Conservation (phyloP, 2,888 invertebrate genomes). For the Campopleginae sp. region DNA sequence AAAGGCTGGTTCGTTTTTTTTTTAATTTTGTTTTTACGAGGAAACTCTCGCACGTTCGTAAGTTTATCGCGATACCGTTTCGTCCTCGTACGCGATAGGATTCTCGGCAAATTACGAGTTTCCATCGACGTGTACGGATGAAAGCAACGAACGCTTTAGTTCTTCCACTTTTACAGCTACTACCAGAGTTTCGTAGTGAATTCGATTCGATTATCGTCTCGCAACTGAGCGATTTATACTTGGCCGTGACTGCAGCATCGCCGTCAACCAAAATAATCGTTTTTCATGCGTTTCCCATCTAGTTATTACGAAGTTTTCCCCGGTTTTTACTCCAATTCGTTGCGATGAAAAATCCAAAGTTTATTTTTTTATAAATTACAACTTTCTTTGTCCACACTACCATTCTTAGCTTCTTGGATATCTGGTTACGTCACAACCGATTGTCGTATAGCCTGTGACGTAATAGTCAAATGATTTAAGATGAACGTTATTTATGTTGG, state of each 20-base stretch:
- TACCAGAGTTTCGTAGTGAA: neutral
- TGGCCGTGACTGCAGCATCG: neutral
- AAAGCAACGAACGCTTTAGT: constrained; percentile 3
- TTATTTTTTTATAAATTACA: neutral
- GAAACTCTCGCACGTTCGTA: constrained; percentile 30
- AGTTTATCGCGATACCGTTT: constrained; percentile 29
- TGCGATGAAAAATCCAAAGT: neutral
- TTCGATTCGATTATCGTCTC: neutral
- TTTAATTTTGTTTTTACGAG: constrained; percentile 9
- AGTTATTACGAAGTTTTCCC: neutral
- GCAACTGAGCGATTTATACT: neutral
- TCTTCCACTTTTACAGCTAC: neutral
- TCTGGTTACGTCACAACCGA: neutral
- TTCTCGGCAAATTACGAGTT: constrained; percentile 10
- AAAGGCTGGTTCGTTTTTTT: neutral
- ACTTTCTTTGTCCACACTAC: neutral
- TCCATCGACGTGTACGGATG: neutral
- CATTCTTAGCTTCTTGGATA: neutral
- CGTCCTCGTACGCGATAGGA: constrained; percentile 33
- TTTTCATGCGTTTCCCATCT: neutral
- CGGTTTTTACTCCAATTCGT: neutral
- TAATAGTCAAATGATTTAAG: too few relatives aligned
- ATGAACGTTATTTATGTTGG: too few relatives aligned
- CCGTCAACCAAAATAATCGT: neutral
- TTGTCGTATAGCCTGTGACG: neutral